These are phyloP conservation scores for Scolanthus callimorphus DNA, from an alignment of 92 coral and sea anemone genomes.

Conservation along the genomic window DNA sequence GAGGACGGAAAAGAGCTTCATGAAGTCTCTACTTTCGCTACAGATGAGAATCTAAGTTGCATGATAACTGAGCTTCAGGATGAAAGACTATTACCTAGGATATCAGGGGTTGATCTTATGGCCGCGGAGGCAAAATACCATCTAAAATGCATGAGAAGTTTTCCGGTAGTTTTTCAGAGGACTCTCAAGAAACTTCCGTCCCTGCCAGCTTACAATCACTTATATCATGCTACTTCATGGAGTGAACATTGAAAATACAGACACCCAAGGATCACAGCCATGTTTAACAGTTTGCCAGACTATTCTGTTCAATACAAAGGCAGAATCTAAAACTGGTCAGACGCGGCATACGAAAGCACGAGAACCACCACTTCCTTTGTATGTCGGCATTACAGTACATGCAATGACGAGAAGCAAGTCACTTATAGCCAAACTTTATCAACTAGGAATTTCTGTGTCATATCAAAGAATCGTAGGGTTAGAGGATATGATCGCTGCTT, in stretches of 20 bases:
- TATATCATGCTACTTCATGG: conserved; percentile 48
- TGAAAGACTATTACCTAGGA: conserved; percentile 35
- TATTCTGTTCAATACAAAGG: conserved; percentile 47
- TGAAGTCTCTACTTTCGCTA: conserved; percentile 50
- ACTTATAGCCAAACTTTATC: conserved; percentile 35
- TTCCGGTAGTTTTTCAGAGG: conserved; percentile 45
- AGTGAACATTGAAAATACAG: conserved; percentile 52
- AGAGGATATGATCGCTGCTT: conserved; percentile 36
- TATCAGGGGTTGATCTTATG: conserved; percentile 64
- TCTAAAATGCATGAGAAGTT: conserved; percentile 53
- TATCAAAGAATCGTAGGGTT: conserved; percentile 50
- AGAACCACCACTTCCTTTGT: conserved; percentile 57
- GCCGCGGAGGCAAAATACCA: conserved; percentile 72
- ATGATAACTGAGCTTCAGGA: conserved; percentile 61
- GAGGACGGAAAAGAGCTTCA: conserved; percentile 22
- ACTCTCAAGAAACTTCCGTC: conserved; percentile 48
- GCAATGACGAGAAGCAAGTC: conserved; percentile 47
- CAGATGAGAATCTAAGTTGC: conserved; percentile 41
- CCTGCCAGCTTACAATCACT: conserved; percentile 61
- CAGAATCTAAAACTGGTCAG: conserved; percentile 13
- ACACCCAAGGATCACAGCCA: conserved; percentile 48
- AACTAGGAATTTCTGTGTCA: conserved; percentile 49
- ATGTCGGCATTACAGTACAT: conserved; percentile 43
- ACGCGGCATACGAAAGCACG: conserved; percentile 38
- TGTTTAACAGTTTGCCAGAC: conserved; percentile 67